Evolutionary conservation across 2,888 invertebrate genomes (phyloP).

Genomic region (Torymus auratus): DNA sequence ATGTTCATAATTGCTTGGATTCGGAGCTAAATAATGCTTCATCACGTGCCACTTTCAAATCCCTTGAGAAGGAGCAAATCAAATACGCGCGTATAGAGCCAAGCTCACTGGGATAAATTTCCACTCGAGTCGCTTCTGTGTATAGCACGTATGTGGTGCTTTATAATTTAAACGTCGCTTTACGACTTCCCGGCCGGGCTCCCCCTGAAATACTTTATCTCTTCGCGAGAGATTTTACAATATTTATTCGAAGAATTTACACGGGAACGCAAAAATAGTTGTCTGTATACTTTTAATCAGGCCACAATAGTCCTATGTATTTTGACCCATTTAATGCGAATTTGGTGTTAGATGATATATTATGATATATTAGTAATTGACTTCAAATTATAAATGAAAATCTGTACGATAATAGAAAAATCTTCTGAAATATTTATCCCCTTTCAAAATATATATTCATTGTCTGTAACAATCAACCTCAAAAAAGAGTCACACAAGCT

Average conservation of each 20-base stretch:
- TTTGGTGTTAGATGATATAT: too few species aligned
- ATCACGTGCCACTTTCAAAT: not conserved
- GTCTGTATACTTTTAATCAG: not conserved
- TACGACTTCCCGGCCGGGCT: conserved; percentile 1
- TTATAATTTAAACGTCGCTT: conserved; percentile 20
- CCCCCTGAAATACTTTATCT: conserved; percentile 25
- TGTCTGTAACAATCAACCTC: too few species aligned
- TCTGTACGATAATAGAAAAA: too few species aligned
- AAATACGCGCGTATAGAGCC: not conserved
- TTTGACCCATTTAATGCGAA: too few species aligned
- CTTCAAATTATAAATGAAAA: too few species aligned
- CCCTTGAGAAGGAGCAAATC: not conserved
- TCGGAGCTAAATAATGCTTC: not conserved
- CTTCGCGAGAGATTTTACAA: not conserved
- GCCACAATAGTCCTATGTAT: too few species aligned
- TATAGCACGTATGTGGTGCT: not conserved
- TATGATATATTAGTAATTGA: too few species aligned
- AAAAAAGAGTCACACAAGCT: too few species aligned
- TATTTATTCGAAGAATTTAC: conserved; percentile 6
- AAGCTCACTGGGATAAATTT: conserved; percentile 7
- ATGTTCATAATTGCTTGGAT: too few species aligned
- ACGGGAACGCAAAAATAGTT: not conserved
- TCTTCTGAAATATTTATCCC: too few species aligned
- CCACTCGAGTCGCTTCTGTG: not conserved
- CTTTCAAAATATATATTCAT: too few species aligned